A percentile compares a stretch with the other conserved stretches of the same genome.
Conservation (phyloP, 2,888 invertebrate genomes). For the Euzetes globulus region DNA sequence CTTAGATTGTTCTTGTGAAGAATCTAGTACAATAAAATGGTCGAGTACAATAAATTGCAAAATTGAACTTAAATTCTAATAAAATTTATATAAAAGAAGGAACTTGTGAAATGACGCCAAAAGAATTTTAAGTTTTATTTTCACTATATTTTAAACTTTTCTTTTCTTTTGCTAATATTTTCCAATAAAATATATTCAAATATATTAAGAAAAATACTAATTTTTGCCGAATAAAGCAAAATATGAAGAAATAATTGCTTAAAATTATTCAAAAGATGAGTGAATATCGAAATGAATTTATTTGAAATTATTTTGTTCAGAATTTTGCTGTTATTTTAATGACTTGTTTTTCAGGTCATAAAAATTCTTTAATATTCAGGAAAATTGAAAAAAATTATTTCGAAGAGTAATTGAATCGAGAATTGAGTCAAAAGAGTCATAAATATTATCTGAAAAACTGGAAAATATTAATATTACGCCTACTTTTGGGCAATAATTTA, state of each 20-base stretch:
- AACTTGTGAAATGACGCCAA: not conserved
- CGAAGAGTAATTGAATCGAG: not conserved
- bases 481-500: not conserved
- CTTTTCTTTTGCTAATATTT: not conserved
- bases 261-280: not conserved
- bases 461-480: not conserved
- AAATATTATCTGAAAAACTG: not conserved
- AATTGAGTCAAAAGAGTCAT: not conserved
- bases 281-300: not conserved
- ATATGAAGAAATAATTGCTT: not conserved
- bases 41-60: not conserved
- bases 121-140: not conserved
- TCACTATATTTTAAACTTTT: not conserved
- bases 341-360: not conserved
- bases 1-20: too few relatives aligned
- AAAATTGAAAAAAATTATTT: not conserved
- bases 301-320: not conserved
- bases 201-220: not conserved
- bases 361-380: not conserved
- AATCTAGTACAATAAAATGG: not conserved
- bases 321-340: not conserved
- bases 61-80: not conserved
- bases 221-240: not conserved
- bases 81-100: not conserved
- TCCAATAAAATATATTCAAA: not conserved